Evolutionary conservation across 2,888 invertebrate genomes (phyloP), one percentile per base, ranked within the genome.

Genomic region (Synergus gifuensis): DNA sequence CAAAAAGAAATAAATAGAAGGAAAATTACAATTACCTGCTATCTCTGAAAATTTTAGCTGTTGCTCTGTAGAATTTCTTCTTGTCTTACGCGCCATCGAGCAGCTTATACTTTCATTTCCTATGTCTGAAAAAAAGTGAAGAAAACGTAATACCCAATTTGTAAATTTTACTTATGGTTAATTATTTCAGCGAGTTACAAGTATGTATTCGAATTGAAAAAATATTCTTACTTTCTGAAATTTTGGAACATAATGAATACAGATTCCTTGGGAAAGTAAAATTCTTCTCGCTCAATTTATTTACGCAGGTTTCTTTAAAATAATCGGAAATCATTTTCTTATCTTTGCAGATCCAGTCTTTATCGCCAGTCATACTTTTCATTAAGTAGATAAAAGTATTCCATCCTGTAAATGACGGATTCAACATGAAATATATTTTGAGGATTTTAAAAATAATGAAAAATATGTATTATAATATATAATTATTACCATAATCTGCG

Each of bases 401-500:
- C 92, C 92, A 92, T n/a, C 89, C 91, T 91, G 2, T 46, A 46
- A 46, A 14, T 9, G 2, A 46, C 12, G 4, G 14, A 46, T 46
- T 46, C 11, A 46, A 12, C 14, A 36, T 62, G 4, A 28, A 36
- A 36, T 36, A 36, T 5, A 36, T 36, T 36, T 36, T 36, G 36
- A 36, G 36, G 36, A 36, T 7, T 7, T 36, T 14, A 40, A 42
- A 18, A 46, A 62, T 5, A 14, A 46, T 46, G 4, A 14, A 46
- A 12, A 12, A 46, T 2, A 46, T 46, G 14, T 36, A 62, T 11
- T 62, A 4, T 62, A 12, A 12, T 11, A 4, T 22, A 62, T 12
- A 36, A 36, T 62, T 62, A n/a, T 62, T 95, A 12, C 96, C 95
- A 9, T 95, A 93, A 8, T 97, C 96, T 84, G 96, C 96, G 88